Evolutionary conservation across 1,140 invertebrate genomes (phyloP), one percentile per base, ranked within the genome.

Genomic region (Drosophila gunungcola): DNA sequence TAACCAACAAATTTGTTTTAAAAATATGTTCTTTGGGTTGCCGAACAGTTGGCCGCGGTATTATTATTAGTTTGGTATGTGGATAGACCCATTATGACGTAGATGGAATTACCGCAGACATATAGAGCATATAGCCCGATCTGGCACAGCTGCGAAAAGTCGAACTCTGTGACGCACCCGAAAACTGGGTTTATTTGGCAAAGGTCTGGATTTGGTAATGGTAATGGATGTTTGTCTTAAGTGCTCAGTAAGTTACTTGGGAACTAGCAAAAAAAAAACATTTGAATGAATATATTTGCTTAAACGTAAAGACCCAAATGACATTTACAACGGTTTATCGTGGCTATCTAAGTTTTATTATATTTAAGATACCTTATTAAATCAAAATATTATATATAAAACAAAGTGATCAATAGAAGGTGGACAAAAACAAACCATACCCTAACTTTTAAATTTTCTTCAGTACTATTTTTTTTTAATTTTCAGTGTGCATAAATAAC

Each of bases 91-190:
- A 62, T 16, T 42, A 51, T 85, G 82, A 85, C 83, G 78, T 88
- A 52, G 57, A 70, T 88, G 83, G 62, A 70, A 78, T 52, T 75
- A 46, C 78, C 82, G 13, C 25, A 16, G 42, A 56, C 57, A 56
- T 38, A 51, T 25, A 13, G 9, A 32, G n/a, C 38, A 32, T 25
- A 41, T 52, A 34, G 53, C 43, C 51, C 39, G 38, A 81, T 69
- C 54, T 68, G 51, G 63, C 63, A 74, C 81, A 85, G 82, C 82
- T 85, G 81, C 56, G 42, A 60, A 63, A 61, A 45, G 39, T 43
- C 13, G 16, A 53, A 27, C 45, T 9, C 29, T 57, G 72, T 77
- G 80, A 84, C 81, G 81, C 77, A 85, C 72, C 75, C 52, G 49
- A 34, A 27, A 36, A 68, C 10, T 68, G 11, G 42, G 49, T 67